These are phyloP conservation scores for Ellobium chinense DNA, from an alignment of 2,888 invertebrate species.

Conservation along the genomic window DNA sequence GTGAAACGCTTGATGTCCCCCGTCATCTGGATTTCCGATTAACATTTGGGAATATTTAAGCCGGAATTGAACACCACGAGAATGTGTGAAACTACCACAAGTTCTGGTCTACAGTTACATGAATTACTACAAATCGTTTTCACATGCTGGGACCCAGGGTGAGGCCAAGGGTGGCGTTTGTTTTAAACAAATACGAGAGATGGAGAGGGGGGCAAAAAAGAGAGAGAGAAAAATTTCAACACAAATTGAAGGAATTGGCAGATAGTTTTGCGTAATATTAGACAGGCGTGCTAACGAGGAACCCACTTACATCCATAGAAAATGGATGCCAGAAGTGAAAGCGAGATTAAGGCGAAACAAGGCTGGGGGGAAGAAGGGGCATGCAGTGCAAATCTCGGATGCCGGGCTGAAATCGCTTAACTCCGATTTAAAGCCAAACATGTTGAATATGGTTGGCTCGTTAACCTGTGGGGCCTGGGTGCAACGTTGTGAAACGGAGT, in stretches of 20 bases:
- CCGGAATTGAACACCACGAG: background rate
- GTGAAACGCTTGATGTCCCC: no score
- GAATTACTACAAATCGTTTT: conserved; percentile 10
- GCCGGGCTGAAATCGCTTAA: background rate
- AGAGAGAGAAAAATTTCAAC: conserved; percentile 14
- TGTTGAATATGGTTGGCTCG: background rate
- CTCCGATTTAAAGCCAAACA: conserved; percentile 22
- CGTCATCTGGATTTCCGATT: background rate
- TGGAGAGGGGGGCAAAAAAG: no score
- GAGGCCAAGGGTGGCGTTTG: background rate
- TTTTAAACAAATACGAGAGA: conserved; percentile 13
- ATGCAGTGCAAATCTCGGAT: background rate
- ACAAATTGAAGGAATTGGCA: conserved; percentile 33
- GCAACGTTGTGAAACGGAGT: no score
- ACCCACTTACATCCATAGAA: background rate
- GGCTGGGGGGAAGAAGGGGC: no score
- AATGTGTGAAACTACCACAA: background rate
- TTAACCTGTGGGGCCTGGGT: background rate
- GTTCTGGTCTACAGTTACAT: background rate
- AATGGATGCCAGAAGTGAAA: conserved; percentile 21
- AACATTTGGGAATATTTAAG: background rate
- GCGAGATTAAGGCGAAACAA: no score
- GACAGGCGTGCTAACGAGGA: conserved; percentile 12
- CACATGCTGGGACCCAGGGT: background rate
- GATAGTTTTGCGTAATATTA: conserved; percentile 19